Evolutionary conservation across 1,140 invertebrate species (phyloP).

Genomic region (Megalopta genalis): DNA sequence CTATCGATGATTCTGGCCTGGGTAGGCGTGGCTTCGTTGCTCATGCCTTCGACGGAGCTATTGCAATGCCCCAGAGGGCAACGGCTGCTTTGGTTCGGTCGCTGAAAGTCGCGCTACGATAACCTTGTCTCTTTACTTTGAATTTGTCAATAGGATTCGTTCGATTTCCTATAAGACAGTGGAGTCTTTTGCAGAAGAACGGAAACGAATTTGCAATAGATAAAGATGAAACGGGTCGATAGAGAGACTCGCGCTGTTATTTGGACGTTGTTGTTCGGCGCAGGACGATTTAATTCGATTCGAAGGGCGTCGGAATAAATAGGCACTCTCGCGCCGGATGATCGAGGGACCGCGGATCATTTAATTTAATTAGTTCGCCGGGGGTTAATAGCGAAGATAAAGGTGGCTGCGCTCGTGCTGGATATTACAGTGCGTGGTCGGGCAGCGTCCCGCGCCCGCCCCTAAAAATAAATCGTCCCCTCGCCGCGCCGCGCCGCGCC

Average conservation of each 20-base stretch:
- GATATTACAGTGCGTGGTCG: constrained; percentile 63
- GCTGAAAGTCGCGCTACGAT: too few species aligned
- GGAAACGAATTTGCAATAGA: too few species aligned
- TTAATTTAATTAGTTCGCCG: constrained; percentile 79
- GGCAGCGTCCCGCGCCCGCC: constrained; percentile 45
- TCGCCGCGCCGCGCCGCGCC: background rate
- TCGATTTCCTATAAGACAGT: too few species aligned
- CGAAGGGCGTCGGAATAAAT: constrained; percentile 72
- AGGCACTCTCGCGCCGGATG: constrained; percentile 72
- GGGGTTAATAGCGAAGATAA: constrained; percentile 78
- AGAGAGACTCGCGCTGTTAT: background rate
- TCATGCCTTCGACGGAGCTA: too few species aligned
- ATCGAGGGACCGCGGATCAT: constrained; percentile 77
- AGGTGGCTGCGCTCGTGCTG: constrained; percentile 70
- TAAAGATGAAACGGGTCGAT: too few species aligned
- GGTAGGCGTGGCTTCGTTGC: too few species aligned
- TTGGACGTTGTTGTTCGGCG: constrained; percentile 1
- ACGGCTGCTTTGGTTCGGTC: too few species aligned
- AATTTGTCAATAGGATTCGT: too few species aligned
- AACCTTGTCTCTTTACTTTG: too few species aligned
- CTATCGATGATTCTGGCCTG: too few species aligned
- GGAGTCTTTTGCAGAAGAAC: too few species aligned
- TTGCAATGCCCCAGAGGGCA: too few species aligned
- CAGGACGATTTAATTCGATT: constrained; percentile 35
- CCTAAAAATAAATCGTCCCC: constrained; percentile 63